Evolutionary conservation across 1,140 invertebrate species (phyloP).

Genomic region (Drosophila suzukii): DNA sequence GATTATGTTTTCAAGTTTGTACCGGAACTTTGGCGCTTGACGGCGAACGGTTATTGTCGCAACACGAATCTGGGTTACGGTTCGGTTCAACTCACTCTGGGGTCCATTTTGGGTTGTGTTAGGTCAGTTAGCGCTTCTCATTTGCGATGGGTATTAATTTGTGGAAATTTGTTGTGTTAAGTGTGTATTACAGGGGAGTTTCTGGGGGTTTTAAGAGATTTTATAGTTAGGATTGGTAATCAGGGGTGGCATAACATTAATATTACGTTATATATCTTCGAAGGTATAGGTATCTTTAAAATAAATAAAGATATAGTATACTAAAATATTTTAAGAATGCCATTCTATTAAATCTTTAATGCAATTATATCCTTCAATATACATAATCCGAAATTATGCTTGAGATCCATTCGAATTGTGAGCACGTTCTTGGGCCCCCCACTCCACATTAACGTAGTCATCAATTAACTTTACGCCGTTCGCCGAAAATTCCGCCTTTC

Average conservation of each 20-base stretch:
- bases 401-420: constrained; percentile 1
- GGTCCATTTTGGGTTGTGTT: constrained; percentile 30
- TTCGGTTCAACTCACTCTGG: constrained; percentile 18
- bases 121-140: constrained; percentile 42
- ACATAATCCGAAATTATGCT: not conserved
- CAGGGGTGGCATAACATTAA: too few species aligned
- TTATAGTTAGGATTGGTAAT: not conserved
- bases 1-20: constrained; percentile 81
- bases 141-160: constrained; percentile 26
- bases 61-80: constrained; percentile 44
- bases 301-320: too few species aligned
- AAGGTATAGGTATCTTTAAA: too few species aligned
- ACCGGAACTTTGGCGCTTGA: constrained; percentile 65
- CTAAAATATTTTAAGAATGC: too few species aligned
- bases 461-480: constrained; percentile 66
- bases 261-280: too few species aligned
- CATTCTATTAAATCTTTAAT: too few species aligned
- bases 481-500: constrained; percentile 43
- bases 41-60: constrained; percentile 37
- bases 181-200: not conserved
- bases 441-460: constrained; percentile 24
- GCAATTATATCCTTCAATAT: too few species aligned
- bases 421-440: constrained; percentile 3
- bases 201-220: not conserved
- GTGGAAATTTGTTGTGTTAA: not conserved